A percentile compares a stretch with the other conserved stretches of the same genome.
Conservation (phyloP, 2,113 vertebrate species). For the Vulpes ferrilata region DNA sequence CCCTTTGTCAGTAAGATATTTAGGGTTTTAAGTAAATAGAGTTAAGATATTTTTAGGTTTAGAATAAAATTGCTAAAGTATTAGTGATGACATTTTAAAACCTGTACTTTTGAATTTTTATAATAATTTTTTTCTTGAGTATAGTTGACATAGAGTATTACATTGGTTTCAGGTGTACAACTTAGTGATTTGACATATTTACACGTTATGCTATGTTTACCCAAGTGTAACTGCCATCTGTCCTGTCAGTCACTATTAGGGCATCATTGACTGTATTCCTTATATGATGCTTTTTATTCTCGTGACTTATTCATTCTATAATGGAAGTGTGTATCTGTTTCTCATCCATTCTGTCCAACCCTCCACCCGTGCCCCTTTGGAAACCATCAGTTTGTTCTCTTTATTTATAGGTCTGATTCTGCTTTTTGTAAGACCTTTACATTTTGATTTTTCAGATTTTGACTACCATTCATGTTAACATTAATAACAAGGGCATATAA, state of each 20-base stretch:
- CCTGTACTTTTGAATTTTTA: background rate
- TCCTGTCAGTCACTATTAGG: background rate
- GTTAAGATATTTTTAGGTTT: conserved; percentile 40
- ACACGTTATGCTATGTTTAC: background rate
- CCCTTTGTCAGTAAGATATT: background rate
- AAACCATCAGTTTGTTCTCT: background rate
- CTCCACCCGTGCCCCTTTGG: background rate
- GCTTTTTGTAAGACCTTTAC: background rate
- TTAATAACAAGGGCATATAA: background rate
- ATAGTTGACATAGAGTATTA: background rate
- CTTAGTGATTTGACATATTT: background rate
- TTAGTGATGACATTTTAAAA: conserved; percentile 24
- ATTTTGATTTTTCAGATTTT: conserved; percentile 44
- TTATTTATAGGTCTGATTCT: background rate
- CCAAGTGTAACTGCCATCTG: background rate
- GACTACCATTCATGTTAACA: background rate
- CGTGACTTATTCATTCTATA: background rate
- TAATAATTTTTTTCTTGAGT: background rate
- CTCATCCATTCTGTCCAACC: background rate
- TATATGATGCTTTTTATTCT: background rate
- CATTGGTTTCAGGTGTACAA: background rate
- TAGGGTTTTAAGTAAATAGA: conserved; percentile 29
- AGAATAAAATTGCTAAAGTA: conserved; percentile 50
- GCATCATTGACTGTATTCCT: background rate
- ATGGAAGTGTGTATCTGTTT: background rate